A percentile compares a stretch with the other conserved stretches of the same genome.
Evolutionary conservation across 2,888 invertebrate species (phyloP).

Genomic region (Acrobasis suavella): DNA sequence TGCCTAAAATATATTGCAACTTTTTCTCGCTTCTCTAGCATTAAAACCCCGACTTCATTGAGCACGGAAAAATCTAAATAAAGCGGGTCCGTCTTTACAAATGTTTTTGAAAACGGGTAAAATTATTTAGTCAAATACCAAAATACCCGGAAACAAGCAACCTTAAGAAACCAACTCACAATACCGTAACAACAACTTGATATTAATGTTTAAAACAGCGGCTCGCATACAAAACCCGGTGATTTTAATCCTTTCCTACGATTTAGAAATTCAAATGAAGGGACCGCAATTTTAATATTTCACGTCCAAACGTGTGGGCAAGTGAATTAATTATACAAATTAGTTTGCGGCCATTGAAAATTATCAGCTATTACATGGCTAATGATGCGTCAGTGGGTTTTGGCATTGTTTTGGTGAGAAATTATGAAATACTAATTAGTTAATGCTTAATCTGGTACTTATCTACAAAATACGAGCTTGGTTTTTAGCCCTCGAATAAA

Average conservation of each 20-base stretch:
- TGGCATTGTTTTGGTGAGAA: background rate
- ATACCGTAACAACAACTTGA: background rate
- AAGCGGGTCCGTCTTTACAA: no score
- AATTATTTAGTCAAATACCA: no score
- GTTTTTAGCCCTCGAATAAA: no score
- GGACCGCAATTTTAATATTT: slow-evolving; percentile 68
- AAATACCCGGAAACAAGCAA: background rate
- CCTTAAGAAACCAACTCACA: background rate
- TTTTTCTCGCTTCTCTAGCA: no score
- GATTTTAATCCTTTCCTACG: slow-evolving; percentile 49
- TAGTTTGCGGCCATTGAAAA: slow-evolving; percentile 45
- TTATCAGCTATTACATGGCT: background rate
- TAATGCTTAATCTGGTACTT: no score
- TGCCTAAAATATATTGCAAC: no score
- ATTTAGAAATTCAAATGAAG: slow-evolving; percentile 73
- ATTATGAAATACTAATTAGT: no score
- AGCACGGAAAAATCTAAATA: no score
- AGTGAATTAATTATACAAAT: slow-evolving; percentile 72
- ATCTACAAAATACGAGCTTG: no score
- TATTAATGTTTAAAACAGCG: slow-evolving; percentile 20
- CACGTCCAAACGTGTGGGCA: slow-evolving; percentile 46
- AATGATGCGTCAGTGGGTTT: slow-evolving; percentile 14
- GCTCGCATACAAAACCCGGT: slow-evolving; percentile 28
- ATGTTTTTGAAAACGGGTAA: no score
- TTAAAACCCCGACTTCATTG: no score